Base-by-base conservation (phyloP, 64 coral and sea anemone species). In the Montipora capricornis region DNA sequence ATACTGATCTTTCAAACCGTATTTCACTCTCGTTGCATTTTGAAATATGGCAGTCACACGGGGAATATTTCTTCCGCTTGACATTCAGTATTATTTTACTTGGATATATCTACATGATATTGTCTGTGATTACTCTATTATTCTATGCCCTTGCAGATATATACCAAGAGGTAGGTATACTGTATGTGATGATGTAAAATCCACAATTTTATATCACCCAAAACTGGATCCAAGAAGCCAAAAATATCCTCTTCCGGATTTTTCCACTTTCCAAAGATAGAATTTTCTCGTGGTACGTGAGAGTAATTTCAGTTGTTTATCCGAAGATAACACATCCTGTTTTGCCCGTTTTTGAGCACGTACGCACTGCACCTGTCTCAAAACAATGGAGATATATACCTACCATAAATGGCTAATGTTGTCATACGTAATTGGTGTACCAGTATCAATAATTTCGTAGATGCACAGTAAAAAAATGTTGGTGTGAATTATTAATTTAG, bases 281-380 rank as follows among this genome's bases (percentile, higher is more conserved):
- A 68, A 55, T 55, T 7, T 55, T 55, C 52, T 49, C 44, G 49
- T 17, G 20, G 44, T 44, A 47, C 13, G 47, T 49, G 5, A 11
- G 46, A 17, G 8, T 49, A 16, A 48, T 17, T 6, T 49, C 16
- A 17, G 47, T n/a, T 71, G 46, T 73, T 86, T 86, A 51, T 44
- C 6, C 12, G 9, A 14, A 17, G 5, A 20, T 47, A 85, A 44
- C 17, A 20, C 82, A 85, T 85, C 82, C 82, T 85, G 82, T 85
- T 85, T 85, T 47, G 1, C 44, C 8, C 6, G 1, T 47, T 49
- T 83, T 14, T n/a, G 8, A 37, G 45, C 66, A 86, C 82, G 82
- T 86, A 71, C 62, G n/a, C 24, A 9, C 0, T 15, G n/a, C 80
- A 82, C 53, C 80, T 82, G 53, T 44, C 14, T 3, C 49, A 37